A percentile compares a stretch with the other conserved stretches of the same genome.
Evolutionary conservation across 2,797 vertebrate species (phyloP).

Genomic region (Melanotaenia trifasciata): DNA sequence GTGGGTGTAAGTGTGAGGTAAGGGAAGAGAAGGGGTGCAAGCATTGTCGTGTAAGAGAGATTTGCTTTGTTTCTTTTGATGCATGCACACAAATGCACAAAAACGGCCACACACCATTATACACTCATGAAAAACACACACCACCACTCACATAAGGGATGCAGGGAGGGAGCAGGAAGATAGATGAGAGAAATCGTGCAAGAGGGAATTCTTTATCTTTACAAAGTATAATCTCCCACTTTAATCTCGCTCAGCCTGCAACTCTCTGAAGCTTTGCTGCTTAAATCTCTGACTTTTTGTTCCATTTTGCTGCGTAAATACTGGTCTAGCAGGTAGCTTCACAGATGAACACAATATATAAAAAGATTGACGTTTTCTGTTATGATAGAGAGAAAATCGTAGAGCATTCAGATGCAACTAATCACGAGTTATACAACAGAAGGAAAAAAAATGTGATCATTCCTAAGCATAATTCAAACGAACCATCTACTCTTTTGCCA

Average conservation of each 20-base stretch:
- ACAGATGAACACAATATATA: slow-evolving; percentile 17
- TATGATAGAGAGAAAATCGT: background rate
- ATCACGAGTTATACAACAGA: background rate
- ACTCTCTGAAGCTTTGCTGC: slow-evolving; percentile 60
- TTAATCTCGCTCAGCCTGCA: slow-evolving; percentile 64
- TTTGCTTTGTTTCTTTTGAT: slow-evolving; percentile 42
- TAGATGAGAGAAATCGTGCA: slow-evolving; percentile 64
- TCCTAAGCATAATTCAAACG: background rate
- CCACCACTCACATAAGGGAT: slow-evolving; percentile 43
- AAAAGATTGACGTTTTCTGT: slow-evolving; percentile 6
- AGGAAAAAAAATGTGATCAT: background rate
- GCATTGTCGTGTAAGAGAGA: slow-evolving; percentile 42
- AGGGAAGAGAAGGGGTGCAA: slow-evolving; percentile 4
- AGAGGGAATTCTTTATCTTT: slow-evolving; percentile 69
- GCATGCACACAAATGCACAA: slow-evolving; percentile 24
- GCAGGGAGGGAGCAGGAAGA: slow-evolving; percentile 35
- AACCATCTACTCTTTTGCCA: slow-evolving; percentile 7
- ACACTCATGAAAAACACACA: slow-evolving; percentile 36
- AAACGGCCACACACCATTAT: slow-evolving; percentile 6
- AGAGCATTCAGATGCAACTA: slow-evolving; percentile 4
- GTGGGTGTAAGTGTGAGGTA: slow-evolving; percentile 9
- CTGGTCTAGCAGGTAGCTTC: slow-evolving; percentile 51
- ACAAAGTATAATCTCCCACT: slow-evolving; percentile 74
- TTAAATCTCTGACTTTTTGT: slow-evolving; percentile 43
- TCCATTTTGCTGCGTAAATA: slow-evolving; percentile 22